phyloP scores from a whole-genome alignment of 1,140 invertebrate species.

The Pteromalus puparum region DNA sequence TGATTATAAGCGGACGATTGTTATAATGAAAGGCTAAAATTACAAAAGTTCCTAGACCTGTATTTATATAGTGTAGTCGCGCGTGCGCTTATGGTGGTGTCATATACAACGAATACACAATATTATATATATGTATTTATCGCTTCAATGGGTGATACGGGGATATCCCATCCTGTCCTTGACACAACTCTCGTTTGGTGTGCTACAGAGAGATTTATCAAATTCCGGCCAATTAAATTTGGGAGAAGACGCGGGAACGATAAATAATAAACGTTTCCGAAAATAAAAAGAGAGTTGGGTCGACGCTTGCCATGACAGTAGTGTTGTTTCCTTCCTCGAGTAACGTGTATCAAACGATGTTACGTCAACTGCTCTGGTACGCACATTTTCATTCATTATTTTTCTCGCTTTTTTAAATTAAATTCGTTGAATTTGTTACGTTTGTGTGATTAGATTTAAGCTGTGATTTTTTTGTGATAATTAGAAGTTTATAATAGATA shows the following conservation, averaged over 20 bases:
- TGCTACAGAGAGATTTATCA: constrained; percentile 42
- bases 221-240: constrained; percentile 50
- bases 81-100: not conserved
- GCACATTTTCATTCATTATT: constrained; percentile 9
- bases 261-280: constrained; percentile 47
- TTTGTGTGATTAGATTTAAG: not conserved
- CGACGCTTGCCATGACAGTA: constrained; percentile 19
- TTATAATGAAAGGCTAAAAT: no score
- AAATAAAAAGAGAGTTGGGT: constrained; percentile 46
- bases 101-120: not conserved
- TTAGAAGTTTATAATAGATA: no score
- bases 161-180: constrained; percentile 44
- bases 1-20: no score
- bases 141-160: not conserved
- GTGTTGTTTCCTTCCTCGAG: constrained; percentile 40
- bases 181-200: constrained; percentile 36
- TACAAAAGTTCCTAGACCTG: no score
- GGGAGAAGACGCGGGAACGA: constrained; percentile 13
- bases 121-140: not conserved
- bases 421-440: constrained; percentile 29
- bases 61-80: no score
- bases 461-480: no score
- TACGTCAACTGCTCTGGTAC: constrained; percentile 42
- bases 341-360: constrained; percentile 25
- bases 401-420: constrained; percentile 36